A percentile compares a stretch with the other conserved stretches of the same genome.
These are phyloP conservation scores for Motacilla tschutschensis DNA, from an alignment of 2,113 vertebrate genomes.

Conservation along the genomic window DNA sequence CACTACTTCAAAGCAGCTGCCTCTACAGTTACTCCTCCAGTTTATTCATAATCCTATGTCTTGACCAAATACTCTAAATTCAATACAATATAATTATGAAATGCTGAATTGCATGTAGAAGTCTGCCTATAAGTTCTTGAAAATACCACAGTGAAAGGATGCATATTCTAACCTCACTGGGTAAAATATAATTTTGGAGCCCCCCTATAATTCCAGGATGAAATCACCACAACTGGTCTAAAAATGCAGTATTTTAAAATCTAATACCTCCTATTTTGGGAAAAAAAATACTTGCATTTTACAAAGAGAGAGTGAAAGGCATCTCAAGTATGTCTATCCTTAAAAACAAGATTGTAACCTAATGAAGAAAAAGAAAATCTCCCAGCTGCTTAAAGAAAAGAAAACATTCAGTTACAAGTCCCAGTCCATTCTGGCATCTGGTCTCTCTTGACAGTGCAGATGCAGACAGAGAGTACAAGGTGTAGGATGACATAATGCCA, in stretches of 20 bases:
- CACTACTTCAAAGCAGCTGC: not conserved
- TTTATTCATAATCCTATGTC: not conserved
- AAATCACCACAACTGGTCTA: not conserved
- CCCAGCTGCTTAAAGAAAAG: not conserved
- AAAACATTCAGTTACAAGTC: not conserved
- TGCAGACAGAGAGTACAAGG: not conserved
- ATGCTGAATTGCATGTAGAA: constrained; percentile 1
- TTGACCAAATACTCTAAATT: not conserved
- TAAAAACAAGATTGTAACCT: not conserved
- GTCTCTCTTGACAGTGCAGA: not conserved
- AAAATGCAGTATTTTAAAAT: not conserved
- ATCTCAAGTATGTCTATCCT: not conserved
- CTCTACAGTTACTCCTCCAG: not conserved
- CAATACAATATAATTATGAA: not conserved
- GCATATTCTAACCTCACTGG: not conserved
- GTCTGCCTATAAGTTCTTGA: not conserved
- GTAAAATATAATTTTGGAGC: not conserved
- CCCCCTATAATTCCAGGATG: not conserved
- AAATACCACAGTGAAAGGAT: not conserved
- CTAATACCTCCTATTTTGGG: not conserved
- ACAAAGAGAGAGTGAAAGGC: not conserved
- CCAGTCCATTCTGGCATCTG: not conserved
- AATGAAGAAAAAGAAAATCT: rapidly evolving
- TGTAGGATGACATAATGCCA: not conserved
- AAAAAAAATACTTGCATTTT: not conserved